Conservation (phyloP, 2,113 vertebrate genomes). For the Xiphias gladius region DNA sequence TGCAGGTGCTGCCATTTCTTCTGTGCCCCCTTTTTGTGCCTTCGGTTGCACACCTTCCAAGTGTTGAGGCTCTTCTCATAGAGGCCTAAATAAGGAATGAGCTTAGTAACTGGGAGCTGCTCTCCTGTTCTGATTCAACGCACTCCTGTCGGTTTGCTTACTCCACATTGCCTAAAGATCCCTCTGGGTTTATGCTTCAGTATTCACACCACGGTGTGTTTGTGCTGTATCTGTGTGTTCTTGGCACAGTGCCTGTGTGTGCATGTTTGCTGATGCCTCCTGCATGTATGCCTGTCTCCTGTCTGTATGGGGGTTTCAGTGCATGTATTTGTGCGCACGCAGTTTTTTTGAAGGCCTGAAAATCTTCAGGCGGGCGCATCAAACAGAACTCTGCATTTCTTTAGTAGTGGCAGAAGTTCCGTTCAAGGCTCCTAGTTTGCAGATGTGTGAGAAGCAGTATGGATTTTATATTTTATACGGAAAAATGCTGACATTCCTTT, state of each 20-base stretch:
- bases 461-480: slow-evolving; percentile 61
- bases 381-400: slow-evolving; percentile 34
- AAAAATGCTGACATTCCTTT: slow-evolving; percentile 75
- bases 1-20: slow-evolving; percentile 58
- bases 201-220: slow-evolving; percentile 52
- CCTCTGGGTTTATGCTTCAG: slow-evolving; percentile 55
- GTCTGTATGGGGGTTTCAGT: background rate
- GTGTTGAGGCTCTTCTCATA: slow-evolving; percentile 55
- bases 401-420: slow-evolving; percentile 41
- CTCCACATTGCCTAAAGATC: slow-evolving; percentile 71
- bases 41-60: slow-evolving; percentile 40
- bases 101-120: slow-evolving; percentile 64
- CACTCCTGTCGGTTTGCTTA: slow-evolving; percentile 67
- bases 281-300: slow-evolving; percentile 6
- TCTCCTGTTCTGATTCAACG: slow-evolving; percentile 65
- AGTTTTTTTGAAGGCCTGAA: slow-evolving; percentile 40
- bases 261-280: slow-evolving; percentile 5
- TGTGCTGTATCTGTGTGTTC: slow-evolving; percentile 49
- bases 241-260: slow-evolving; percentile 24
- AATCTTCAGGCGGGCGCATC: slow-evolving; percentile 28
- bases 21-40: slow-evolving; percentile 9
- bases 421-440: slow-evolving; percentile 71
- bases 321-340: slow-evolving; percentile 9
- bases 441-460: slow-evolving; percentile 59
- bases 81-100: slow-evolving; percentile 81